Base-by-base conservation (phyloP, 2,113 vertebrate genomes). In the Camelus bactrianus region DNA sequence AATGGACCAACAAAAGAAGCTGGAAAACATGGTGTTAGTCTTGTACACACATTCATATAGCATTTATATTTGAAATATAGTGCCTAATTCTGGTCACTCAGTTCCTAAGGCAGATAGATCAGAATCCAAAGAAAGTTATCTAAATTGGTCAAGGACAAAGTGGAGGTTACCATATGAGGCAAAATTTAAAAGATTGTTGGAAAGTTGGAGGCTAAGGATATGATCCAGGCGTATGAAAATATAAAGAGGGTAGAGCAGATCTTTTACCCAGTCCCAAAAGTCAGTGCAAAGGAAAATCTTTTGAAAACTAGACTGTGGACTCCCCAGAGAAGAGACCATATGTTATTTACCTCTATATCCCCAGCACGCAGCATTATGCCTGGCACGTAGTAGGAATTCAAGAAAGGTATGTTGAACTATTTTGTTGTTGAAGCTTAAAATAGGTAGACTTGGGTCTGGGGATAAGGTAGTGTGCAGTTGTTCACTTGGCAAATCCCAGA, bases 401-500 rank as follows among this genome's bases (percentile, higher is more conserved):
- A 93, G 77, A 95, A 84, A 89, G 69, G 16, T 38, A 17, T 64
- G n/a, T 91, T 84, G 76, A 95, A 87, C 73, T 62, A 13, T 69
- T 96, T 95, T 75, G 85, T 95, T 75, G 42, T 72, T 94, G 79
- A 92, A 96, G 58, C 30, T 88, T 93, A 90, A 92, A 72, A 50
- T 65, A 81, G 10, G 56, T 73, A 56, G 14, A 65, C 3, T 65
- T 96, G 52, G 54, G 65, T 95, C 60, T 54, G n/a, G 38, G 28
- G 80, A 64, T 91, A 89, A 97, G 87, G 67, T 82, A 91, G 72
- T 60, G 48, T 76, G 64, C 48, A 86, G 8, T 94, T 89, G 91
- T 94, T 97, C 91, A 64, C 67, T 97, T 93, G 88, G 72, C 85
- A 95, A 97, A 93, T 77, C 62, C 20, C 62, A 75, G 91, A 90